Conservation (phyloP, 23 tunicate genomes). For the Corella eumyota region DNA sequence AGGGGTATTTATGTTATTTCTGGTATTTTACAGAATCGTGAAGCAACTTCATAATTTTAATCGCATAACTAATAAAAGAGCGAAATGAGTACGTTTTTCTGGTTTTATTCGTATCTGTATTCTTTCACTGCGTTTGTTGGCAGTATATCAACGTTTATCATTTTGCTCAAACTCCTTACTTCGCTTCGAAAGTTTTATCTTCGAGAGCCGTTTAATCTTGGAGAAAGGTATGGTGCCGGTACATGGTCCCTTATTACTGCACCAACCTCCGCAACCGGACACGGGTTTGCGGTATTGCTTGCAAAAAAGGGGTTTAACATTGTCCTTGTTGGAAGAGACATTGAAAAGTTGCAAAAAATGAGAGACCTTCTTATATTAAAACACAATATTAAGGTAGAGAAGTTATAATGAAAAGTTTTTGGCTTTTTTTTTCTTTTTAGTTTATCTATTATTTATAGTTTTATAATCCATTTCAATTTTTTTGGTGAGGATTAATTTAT, state of each 20-base stretch:
- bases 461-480: too few species aligned
- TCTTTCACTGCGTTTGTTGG: slow-evolving; percentile 43
- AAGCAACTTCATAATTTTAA: too few species aligned
- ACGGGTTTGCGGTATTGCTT: slow-evolving; percentile 67
- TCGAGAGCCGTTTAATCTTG: slow-evolving; percentile 63
- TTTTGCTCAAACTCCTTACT: slow-evolving; percentile 40
- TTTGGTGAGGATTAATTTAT: background rate
- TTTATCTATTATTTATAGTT: too few species aligned
- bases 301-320: slow-evolving; percentile 76
- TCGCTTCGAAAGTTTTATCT: slow-evolving; percentile 71
- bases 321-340: slow-evolving; percentile 75
- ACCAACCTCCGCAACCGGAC: slow-evolving; percentile 71
- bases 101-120: slow-evolving; percentile 39
- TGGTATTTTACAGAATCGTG: too few species aligned
- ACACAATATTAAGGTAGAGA: slow-evolving; percentile 60
- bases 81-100: too few species aligned
- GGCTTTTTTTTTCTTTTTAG: too few species aligned
- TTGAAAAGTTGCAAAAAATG: slow-evolving; percentile 55
- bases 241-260: slow-evolving; percentile 90
- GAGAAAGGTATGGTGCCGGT: slow-evolving; percentile 56
- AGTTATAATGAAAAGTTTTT: background rate
- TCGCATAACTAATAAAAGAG: too few species aligned
- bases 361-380: slow-evolving; percentile 62
- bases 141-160: slow-evolving; percentile 34
- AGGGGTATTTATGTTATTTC: too few species aligned